Conservation (phyloP, 1,140 invertebrate genomes). For the Panulirus ornatus region DNA sequence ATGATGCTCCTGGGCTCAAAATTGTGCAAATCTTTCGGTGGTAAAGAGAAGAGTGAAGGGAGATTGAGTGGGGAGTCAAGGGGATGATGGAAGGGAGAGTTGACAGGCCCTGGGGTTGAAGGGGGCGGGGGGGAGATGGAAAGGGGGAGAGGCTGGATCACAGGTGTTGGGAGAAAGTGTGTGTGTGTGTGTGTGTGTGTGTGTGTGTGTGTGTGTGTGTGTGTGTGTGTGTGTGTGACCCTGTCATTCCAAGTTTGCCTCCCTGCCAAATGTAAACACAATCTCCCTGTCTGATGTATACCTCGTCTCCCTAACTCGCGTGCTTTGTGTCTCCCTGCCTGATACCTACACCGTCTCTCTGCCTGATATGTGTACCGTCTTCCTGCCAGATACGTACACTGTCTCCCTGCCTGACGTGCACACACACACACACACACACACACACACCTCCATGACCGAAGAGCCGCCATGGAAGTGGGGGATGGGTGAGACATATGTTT, state of each 20-base stretch:
- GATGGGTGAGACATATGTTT: too few relatives aligned
- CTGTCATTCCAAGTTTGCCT: neutral
- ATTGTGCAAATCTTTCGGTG: too few relatives aligned
- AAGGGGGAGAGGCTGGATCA: neutral
- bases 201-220: constrained; percentile 7
- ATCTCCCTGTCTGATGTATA: too few relatives aligned
- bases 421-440: constrained; percentile 23
- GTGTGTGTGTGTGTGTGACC: neutral
- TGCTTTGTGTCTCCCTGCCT: too few relatives aligned
- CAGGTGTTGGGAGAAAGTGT: neutral
- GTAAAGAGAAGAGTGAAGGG: too few relatives aligned
- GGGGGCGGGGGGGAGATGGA: neutral
- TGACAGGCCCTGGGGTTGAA: neutral
- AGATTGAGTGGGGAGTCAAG: neutral
- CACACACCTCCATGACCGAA: constrained; percentile 20
- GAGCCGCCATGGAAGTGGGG: too few relatives aligned
- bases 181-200: constrained; percentile 7
- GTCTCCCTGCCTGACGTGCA: neutral
- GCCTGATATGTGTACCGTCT: too few relatives aligned
- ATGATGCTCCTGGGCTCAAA: too few relatives aligned
- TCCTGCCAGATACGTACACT: neutral
- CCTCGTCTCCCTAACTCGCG: too few relatives aligned
- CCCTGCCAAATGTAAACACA: too few relatives aligned
- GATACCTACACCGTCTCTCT: too few relatives aligned
- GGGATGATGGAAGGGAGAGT: neutral